Evolutionary conservation across 2,113 vertebrate species (phyloP).

Genomic region (Tylochromis polylepis): DNA sequence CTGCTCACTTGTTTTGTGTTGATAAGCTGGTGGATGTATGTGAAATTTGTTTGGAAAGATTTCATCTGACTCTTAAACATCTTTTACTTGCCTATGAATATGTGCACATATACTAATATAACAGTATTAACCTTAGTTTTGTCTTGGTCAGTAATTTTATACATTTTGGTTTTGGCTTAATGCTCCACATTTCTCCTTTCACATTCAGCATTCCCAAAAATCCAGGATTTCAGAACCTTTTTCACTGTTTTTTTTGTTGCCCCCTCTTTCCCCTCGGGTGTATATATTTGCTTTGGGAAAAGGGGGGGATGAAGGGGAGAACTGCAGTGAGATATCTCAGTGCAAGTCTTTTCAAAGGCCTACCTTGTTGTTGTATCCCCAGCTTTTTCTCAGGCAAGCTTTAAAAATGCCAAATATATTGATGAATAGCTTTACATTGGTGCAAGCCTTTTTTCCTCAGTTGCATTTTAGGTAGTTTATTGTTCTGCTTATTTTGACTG

Average conservation of each 20-base stretch:
- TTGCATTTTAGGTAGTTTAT: neutral
- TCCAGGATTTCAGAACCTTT: constrained; percentile 14
- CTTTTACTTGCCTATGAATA: neutral
- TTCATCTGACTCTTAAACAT: neutral
- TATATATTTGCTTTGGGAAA: constrained; percentile 63
- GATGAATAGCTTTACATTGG: neutral
- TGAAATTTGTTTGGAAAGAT: neutral
- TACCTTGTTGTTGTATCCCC: constrained; percentile 64
- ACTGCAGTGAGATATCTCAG: constrained; percentile 38
- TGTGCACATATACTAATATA: neutral
- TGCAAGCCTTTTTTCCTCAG: neutral
- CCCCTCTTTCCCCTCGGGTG: constrained; percentile 55
- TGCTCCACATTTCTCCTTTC: neutral
- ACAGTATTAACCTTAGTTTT: neutral
- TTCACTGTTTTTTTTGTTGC: constrained; percentile 36
- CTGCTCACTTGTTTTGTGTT: neutral
- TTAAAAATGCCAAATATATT: constrained; percentile 12
- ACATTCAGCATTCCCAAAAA: constrained; percentile 22
- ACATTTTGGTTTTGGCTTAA: neutral
- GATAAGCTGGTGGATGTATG: neutral
- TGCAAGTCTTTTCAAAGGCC: constrained; percentile 53
- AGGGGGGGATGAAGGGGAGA: constrained; percentile 25
- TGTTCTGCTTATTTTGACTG: neutral
- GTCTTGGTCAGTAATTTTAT: neutral
- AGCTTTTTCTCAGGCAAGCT: constrained; percentile 29